Conservation (phyloP, 2,888 invertebrate species). For the Orthosia gothica region DNA sequence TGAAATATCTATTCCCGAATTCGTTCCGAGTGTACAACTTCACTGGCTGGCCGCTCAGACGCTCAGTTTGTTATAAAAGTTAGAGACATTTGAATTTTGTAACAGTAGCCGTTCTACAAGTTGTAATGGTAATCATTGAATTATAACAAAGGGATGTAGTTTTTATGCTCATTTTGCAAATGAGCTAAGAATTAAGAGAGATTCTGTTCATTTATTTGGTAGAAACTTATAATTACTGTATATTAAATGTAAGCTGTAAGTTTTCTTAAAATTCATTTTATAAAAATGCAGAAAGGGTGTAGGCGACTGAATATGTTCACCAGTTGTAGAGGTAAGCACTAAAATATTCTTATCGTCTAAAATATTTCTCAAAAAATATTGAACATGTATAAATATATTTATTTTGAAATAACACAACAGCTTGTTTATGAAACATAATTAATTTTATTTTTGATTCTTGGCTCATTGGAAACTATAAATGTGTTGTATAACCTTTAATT, state of each 20-base stretch:
- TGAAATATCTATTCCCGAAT: constrained; percentile 65
- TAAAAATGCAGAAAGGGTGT: no score
- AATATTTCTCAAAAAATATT: not conserved
- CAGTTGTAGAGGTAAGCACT: not conserved
- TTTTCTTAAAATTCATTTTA: no score
- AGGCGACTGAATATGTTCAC: not conserved
- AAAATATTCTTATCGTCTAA: no score
- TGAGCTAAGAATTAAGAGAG: constrained; percentile 1
- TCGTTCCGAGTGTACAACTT: constrained; percentile 57
- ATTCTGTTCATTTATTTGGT: not conserved
- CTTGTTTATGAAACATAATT: not conserved
- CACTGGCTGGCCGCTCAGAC: constrained; percentile 29
- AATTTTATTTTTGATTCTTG: no score
- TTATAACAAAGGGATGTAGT: constrained; percentile 51
- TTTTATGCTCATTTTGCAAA: constrained; percentile 56
- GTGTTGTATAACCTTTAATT: no score
- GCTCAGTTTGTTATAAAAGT: constrained; percentile 61
- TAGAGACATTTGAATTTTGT: constrained; percentile 65
- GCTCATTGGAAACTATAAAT: no score
- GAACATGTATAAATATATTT: not conserved
- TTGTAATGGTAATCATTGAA: constrained; percentile 60
- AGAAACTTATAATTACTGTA: no score
- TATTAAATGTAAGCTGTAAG: no score
- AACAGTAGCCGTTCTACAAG: constrained; percentile 46
- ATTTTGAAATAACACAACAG: not conserved